These are phyloP conservation scores for Epirrhoe tristata DNA, from an alignment of 2,888 invertebrate species.

Conservation along the genomic window DNA sequence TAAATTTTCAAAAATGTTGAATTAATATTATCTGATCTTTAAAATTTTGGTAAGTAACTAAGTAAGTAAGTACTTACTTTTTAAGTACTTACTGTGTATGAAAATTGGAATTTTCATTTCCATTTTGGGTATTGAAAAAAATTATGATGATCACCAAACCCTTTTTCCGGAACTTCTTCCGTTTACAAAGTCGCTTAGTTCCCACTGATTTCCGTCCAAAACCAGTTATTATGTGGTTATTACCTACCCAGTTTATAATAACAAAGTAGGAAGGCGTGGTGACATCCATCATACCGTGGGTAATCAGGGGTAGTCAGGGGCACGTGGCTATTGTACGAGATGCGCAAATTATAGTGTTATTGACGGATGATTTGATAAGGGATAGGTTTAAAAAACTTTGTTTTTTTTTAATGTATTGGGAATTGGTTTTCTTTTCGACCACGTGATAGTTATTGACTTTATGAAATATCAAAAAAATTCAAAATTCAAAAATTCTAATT, in stretches of 20 bases:
- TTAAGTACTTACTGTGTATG: too few species aligned
- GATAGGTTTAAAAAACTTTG: slow-evolving; percentile 18
- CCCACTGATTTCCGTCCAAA: slow-evolving; percentile 23
- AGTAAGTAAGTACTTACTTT: too few species aligned
- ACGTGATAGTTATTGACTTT: too few species aligned
- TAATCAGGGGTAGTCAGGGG: slow-evolving; percentile 16
- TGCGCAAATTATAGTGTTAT: slow-evolving; percentile 36
- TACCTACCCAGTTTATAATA: slow-evolving; percentile 16
- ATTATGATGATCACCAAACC: too few species aligned
- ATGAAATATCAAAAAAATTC: too few species aligned
- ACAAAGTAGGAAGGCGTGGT: slow-evolving; percentile 36
- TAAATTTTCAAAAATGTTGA: too few species aligned
- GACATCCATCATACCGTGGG: slow-evolving; percentile 33
- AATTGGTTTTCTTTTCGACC: neutral
- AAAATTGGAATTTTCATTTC: too few species aligned
- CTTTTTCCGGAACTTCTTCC: slow-evolving; percentile 1
- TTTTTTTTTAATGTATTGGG: neutral
- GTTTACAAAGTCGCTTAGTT: slow-evolving; percentile 30
- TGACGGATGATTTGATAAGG: slow-evolving; percentile 24
- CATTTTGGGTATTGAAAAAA: too few species aligned
- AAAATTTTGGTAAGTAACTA: too few species aligned
- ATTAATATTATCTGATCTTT: too few species aligned
- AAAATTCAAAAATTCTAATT: too few species aligned
- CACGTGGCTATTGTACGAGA: slow-evolving; percentile 38
- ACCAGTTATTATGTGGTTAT: slow-evolving; percentile 28